phyloP scores from a whole-genome alignment of 2,797 vertebrate genomes.

The Mus caroli region DNA sequence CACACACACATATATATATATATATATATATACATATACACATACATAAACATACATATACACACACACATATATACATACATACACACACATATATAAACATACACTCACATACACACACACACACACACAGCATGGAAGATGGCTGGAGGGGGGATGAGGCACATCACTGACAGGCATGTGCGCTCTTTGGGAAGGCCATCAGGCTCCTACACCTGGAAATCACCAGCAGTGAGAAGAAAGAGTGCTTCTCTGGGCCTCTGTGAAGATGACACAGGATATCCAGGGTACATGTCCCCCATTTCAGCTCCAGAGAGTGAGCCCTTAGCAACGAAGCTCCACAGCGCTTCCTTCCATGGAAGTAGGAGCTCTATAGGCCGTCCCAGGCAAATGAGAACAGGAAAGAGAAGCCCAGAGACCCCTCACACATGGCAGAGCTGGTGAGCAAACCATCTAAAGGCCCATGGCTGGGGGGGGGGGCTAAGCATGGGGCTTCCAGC shows the following conservation, averaged over 20 bases:
- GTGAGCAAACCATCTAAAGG: not conserved
- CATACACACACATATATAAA: fast-evolving
- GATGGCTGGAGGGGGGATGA: not conserved
- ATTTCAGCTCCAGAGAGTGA: not conserved
- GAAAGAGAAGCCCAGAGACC: not conserved
- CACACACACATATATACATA: too few relatives aligned
- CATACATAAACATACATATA: too few relatives aligned
- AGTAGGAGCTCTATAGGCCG: not conserved
- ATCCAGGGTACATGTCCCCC: not conserved
- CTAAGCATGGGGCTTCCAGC: not conserved
- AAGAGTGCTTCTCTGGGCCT: not conserved
- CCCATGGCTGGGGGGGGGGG: not conserved
- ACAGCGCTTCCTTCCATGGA: not conserved
- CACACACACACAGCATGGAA: not conserved
- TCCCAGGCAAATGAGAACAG: not conserved
- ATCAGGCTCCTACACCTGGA: not conserved
- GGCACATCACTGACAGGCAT: too few relatives aligned
- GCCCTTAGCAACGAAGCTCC: not conserved
- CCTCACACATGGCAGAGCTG: not conserved
- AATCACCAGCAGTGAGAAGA: not conserved
- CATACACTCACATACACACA: not conserved
- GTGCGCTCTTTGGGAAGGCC: not conserved
- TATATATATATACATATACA: too few relatives aligned
- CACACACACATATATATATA: fast-evolving
- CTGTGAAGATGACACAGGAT: not conserved